Conservation (phyloP, 1,140 invertebrate genomes). For the Tetramorium parvispinum region DNA sequence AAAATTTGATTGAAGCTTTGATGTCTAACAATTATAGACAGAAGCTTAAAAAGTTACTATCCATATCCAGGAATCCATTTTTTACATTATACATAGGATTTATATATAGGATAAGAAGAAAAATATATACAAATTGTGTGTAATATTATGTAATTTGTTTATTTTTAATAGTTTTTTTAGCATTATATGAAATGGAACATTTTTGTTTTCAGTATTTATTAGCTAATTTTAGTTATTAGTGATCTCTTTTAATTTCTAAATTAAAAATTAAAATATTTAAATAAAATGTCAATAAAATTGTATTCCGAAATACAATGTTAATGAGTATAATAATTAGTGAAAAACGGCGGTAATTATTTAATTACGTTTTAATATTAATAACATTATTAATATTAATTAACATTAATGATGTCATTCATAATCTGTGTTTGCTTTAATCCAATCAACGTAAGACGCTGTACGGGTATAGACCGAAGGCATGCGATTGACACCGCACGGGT, state of each 20-base stretch:
- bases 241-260: not conserved
- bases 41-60: too few relatives aligned
- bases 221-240: not conserved
- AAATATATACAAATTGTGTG: too few relatives aligned
- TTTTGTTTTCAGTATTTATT: not conserved
- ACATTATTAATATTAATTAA: constrained; percentile 43
- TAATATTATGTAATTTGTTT: not conserved
- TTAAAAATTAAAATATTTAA: not conserved
- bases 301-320: not conserved
- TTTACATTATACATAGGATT: too few relatives aligned
- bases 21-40: too few relatives aligned
- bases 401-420: too few relatives aligned
- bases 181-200: not conserved
- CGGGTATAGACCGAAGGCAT: constrained; percentile 91
- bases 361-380: not conserved
- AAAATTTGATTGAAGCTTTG: too few relatives aligned
- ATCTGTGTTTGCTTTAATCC: too few relatives aligned
- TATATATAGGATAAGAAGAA: too few relatives aligned
- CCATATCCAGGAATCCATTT: not conserved
- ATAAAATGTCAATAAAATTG: not conserved
- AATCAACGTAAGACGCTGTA: constrained; percentile 87
- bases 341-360: not conserved
- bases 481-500: constrained; percentile 88
- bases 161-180: not conserved
- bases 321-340: not conserved